Base-by-base conservation (phyloP, 2,113 vertebrate genomes). In the Alethe castanea region DNA sequence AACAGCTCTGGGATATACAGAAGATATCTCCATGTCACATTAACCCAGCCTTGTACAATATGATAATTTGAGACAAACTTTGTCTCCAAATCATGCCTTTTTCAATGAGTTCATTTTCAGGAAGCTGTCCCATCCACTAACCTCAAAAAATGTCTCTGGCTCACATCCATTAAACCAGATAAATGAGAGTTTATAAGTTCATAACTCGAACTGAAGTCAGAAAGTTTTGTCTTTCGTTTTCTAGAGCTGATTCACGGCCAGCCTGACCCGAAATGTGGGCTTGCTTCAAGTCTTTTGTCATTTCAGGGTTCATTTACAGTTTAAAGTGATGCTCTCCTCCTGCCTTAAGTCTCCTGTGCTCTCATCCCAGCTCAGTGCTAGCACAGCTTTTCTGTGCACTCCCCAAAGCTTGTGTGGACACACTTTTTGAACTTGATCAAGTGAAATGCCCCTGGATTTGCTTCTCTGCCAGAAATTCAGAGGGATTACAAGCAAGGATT, bases 111-210 rank as follows among this genome's bases (percentile, higher is more conserved):
- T 95, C 86, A 94, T 80, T 92, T 90, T 90, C 93, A 96, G 90
- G 94, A 93, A 90, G 52, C 44, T 92, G 61, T 62, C 65, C 69
- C 65, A 88, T 28, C 64, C 20, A 22, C 61, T 88, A 1, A 22
- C 64, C 87, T 93, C 20, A 2, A 92, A 93, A 87, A 93, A 92
- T 50, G 87, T 59, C 85, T 86, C 73, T 95, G 96, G 92, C 94
- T 81, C 0, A 0, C 1, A 2, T 93, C 93, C 90, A 95, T 40
- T 44, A 40, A 74, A 88, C 23, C 72, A 90, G 92, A 92, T 94
- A 93, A 95, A n/a, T 60, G 56, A 42, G 84, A 97, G 81, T 94
- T 80, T 95, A 8, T 44, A 92, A 90, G 92, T 85, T 97, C 90
- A 47, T 76, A 94, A 95, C 88, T 79, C 35, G 28, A 94, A 83